Conservation (phyloP, 2,113 vertebrate genomes). For the Daboia siamensis region DNA sequence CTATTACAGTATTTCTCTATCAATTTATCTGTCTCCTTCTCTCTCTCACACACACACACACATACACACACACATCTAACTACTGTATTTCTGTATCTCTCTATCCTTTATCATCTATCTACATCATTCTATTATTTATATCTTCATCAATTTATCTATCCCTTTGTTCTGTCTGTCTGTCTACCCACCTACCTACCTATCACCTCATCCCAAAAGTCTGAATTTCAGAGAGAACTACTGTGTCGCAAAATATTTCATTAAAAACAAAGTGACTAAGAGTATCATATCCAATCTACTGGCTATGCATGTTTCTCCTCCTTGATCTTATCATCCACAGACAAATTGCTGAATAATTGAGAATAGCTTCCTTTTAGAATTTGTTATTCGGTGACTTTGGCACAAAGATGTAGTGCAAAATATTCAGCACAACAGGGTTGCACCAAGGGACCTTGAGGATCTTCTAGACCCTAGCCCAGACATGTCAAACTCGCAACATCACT, state of each 20-base stretch:
- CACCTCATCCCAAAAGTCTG: background rate
- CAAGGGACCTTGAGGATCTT: too few species aligned
- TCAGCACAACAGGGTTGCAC: background rate
- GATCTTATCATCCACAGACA: background rate
- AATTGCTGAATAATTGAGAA: background rate
- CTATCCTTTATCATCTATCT: too few species aligned
- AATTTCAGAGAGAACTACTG: background rate
- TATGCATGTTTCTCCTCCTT: background rate
- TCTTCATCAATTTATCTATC: background rate
- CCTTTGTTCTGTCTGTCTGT: too few species aligned
- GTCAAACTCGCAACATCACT: too few species aligned
- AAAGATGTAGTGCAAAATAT: background rate
- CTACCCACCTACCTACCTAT: too few species aligned
- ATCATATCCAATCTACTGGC: background rate
- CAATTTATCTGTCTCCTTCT: too few species aligned
- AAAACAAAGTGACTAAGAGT: background rate
- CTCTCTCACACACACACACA: too few species aligned
- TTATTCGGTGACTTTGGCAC: background rate
- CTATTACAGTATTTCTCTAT: too few species aligned
- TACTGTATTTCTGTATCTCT: too few species aligned
- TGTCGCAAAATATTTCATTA: background rate
- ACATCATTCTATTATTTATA: too few species aligned
- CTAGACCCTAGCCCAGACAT: too few species aligned
- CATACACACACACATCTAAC: too few species aligned
- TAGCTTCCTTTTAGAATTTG: background rate